These are phyloP conservation scores for Heloderma charlesbogerti DNA, from an alignment of 2,113 vertebrate genomes.

Conservation along the genomic window DNA sequence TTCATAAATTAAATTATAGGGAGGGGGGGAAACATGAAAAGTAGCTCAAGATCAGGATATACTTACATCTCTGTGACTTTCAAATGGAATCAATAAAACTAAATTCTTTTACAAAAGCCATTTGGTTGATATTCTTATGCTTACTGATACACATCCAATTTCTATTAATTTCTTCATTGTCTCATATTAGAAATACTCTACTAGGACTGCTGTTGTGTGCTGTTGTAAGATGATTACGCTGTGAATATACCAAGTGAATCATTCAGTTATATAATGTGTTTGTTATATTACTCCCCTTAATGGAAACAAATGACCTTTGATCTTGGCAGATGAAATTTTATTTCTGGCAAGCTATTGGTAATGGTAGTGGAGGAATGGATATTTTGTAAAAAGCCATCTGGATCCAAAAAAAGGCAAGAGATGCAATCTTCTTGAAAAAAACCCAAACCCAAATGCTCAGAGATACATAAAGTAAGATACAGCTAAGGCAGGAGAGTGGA, in stretches of 20 bases:
- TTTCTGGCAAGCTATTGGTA: not conserved
- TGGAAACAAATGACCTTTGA: slow-evolving; percentile 7
- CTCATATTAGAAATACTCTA: not conserved
- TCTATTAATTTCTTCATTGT: not conserved
- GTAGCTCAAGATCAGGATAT: not conserved
- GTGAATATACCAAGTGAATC: slow-evolving; percentile 15
- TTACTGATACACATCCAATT: not conserved
- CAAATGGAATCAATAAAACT: slow-evolving; percentile 1
- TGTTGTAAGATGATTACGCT: not conserved
- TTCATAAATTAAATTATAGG: not conserved
- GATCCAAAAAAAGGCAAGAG: not conserved
- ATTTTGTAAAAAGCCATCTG: not conserved
- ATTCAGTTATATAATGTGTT: slow-evolving; percentile 21
- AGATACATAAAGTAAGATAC: not conserved
- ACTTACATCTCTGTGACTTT: not conserved
- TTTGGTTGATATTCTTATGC: not conserved
- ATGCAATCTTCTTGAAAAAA: not conserved
- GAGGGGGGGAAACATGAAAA: not conserved
- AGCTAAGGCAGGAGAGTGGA: not conserved
- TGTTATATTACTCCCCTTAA: not conserved
- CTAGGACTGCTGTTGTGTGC: not conserved
- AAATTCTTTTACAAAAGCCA: not conserved
- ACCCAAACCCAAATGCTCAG: too few species aligned
- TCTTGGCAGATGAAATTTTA: not conserved
- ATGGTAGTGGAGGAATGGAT: not conserved